phyloP scores from a whole-genome alignment of 2,113 vertebrate species.

The Macrotus californicus region DNA sequence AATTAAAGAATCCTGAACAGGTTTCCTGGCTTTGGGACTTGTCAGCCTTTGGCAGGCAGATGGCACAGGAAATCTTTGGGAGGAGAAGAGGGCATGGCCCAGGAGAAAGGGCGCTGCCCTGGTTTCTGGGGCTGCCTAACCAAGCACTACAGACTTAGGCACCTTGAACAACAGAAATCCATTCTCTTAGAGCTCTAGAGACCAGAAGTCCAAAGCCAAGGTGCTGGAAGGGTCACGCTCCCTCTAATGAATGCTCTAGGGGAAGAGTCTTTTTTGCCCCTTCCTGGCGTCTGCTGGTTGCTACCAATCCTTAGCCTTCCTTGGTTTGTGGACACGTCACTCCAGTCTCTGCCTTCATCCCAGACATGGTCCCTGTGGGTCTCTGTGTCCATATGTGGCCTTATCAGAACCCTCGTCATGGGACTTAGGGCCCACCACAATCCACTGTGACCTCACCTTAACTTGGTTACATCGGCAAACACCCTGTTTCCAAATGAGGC shows the following conservation, averaged over 20 bases:
- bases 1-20: background rate
- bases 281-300: background rate
- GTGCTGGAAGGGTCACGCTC: background rate
- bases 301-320: background rate
- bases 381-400: background rate
- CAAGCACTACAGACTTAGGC: background rate
- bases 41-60: background rate
- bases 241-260: background rate
- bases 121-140: background rate
- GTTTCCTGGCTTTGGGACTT: background rate
- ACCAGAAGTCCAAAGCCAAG: background rate
- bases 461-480: background rate
- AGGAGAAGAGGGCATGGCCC: background rate
- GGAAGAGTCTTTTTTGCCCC: background rate
- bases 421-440: background rate
- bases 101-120: fast-evolving
- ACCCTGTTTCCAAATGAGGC: background rate
- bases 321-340: background rate
- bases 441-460: background rate
- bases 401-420: background rate
- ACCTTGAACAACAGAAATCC: background rate
- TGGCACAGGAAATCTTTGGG: background rate
- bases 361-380: fast-evolving
- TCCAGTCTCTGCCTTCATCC: background rate
- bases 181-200: background rate